Percentiles rank a stretch among this genome's conserved stretches.
phyloP scores from a whole-genome alignment of 2,797 vertebrate genomes.

The Crocidura indochinensis region DNA sequence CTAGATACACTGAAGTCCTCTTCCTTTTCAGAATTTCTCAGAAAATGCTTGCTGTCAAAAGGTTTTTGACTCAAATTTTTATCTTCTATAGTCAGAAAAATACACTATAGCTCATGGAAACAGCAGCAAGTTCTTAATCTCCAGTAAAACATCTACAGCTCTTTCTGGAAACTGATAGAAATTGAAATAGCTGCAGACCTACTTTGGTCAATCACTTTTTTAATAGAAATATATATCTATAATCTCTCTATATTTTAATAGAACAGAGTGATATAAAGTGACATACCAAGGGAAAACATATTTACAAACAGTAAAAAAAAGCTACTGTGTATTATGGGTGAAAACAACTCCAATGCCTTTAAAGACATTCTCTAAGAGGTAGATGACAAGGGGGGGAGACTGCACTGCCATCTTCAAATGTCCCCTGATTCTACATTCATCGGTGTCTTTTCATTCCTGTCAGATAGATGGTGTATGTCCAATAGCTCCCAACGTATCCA shows the following conservation, averaged over 20 bases:
- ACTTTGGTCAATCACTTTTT: conserved; percentile 91
- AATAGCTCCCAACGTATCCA: conserved; percentile 81
- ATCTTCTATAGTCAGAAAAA: conserved; percentile 87
- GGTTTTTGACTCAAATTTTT: conserved; percentile 65
- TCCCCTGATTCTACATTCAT: conserved; percentile 89
- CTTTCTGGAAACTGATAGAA: conserved; percentile 84
- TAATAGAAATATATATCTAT: conserved; percentile 82
- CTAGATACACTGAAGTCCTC: conserved; percentile 57
- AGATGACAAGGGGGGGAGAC: conserved; percentile 90
- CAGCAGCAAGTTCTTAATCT: conserved; percentile 90
- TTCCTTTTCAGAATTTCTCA: conserved; percentile 70
- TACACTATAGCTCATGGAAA: conserved; percentile 81
- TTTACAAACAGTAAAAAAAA: conserved; percentile 91
- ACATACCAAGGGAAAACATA: conserved; percentile 88
- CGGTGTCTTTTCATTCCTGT: conserved; percentile 82
- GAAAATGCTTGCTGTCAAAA: conserved; percentile 77
- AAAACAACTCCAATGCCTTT: conserved; percentile 85
- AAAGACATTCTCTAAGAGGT: conserved; percentile 91
- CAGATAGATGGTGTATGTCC: conserved; percentile 85
- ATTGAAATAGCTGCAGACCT: conserved; percentile 88
- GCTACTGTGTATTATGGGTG: conserved; percentile 87
- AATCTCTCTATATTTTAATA: conserved; percentile 79
- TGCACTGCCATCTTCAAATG: conserved; percentile 88
- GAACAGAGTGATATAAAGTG: conserved; percentile 91
- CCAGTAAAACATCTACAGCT: conserved; percentile 91